These are phyloP conservation scores for Ichneumoninae sp. DNA, from an alignment of 2,888 invertebrate species.

Conservation along the genomic window DNA sequence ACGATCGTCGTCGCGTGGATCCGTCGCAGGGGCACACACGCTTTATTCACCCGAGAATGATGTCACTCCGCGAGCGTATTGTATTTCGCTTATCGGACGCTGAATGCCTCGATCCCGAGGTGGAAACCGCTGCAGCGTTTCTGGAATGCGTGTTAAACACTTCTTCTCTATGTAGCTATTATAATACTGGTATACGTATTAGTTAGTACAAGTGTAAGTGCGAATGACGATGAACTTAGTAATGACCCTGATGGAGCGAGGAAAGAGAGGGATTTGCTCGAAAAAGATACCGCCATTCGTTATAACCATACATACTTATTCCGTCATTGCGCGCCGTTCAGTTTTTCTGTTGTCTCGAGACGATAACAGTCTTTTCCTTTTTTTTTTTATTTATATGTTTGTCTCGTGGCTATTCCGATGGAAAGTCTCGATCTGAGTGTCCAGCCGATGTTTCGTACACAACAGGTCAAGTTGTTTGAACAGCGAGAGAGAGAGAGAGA, in stretches of 20 bases:
- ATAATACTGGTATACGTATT: not conserved
- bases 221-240: conserved; percentile 40
- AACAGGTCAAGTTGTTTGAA: conserved; percentile 6
- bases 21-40: conserved; percentile 38
- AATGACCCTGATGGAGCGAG: conserved; percentile 35
- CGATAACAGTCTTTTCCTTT: conserved; percentile 32
- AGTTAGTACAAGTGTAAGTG: conserved; percentile 1
- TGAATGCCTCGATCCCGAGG: conserved; percentile 75
- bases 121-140: conserved; percentile 77
- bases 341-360: conserved; percentile 45
- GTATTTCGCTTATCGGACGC: conserved; percentile 82
- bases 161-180: conserved; percentile 30
- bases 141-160: conserved; percentile 75
- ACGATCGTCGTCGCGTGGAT: conserved; percentile 29
- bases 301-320: conserved; percentile 12
- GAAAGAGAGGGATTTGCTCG: conserved; percentile 25
- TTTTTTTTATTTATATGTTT: conserved; percentile 6
- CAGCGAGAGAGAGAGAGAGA: not conserved
- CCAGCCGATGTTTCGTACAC: conserved; percentile 3
- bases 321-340: conserved; percentile 7
- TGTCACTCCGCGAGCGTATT: conserved; percentile 78
- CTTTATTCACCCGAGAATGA: conserved; percentile 71
- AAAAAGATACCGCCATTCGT: conserved; percentile 12
- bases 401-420: not conserved
- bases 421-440: conserved; percentile 25